Conservation (phyloP, 2,797 vertebrate genomes). For the Hapalemur alaotrensis region DNA sequence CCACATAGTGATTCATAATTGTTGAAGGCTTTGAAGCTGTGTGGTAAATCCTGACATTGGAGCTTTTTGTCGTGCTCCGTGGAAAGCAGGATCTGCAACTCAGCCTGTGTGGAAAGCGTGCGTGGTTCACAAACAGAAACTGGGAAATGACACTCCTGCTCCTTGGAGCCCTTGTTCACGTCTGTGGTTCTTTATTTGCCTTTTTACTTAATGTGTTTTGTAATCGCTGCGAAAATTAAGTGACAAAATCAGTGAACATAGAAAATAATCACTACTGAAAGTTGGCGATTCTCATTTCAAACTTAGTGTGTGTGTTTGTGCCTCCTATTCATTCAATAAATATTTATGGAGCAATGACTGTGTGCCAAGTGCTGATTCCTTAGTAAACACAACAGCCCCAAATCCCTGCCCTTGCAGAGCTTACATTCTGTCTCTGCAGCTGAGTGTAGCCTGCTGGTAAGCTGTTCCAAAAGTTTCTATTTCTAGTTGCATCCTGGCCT, state of each 20-base stretch:
- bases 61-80: neutral
- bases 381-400: neutral
- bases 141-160: neutral
- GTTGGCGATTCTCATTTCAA: neutral
- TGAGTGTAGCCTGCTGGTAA: neutral
- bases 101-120: rapidly evolving
- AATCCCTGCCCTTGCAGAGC: neutral
- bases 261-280: neutral
- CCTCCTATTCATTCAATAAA: neutral
- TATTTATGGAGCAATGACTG: neutral
- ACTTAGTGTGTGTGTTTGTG: neutral
- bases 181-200: neutral
- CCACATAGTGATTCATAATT: neutral
- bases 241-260: neutral
- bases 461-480: neutral
- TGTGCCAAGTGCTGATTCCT: neutral
- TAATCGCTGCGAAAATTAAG: conserved; percentile 26
- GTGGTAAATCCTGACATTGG: neutral
- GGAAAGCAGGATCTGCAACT: neutral
- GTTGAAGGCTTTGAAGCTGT: neutral
- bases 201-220: conserved; percentile 17
- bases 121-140: neutral
- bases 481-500: neutral
- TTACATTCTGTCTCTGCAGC: neutral
- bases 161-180: neutral